phyloP scores from a whole-genome alignment of 2,113 vertebrate species.

The Sinocyclocheilus rhinocerous region DNA sequence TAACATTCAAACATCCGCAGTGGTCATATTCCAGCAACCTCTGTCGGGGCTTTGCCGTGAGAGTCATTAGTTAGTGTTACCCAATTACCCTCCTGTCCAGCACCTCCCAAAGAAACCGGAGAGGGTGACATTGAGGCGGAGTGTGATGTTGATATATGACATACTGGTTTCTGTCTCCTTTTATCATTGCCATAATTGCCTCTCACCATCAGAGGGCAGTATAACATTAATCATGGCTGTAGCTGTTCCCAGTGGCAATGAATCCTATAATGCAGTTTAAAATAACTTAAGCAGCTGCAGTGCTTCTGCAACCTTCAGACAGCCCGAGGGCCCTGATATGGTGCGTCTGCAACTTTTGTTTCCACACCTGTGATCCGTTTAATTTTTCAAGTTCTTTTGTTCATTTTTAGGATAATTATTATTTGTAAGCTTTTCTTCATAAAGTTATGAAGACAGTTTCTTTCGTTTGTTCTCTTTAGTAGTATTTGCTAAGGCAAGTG shows the following conservation, averaged over 20 bases:
- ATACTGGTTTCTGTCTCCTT: slow-evolving; percentile 37
- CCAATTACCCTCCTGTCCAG: slow-evolving; percentile 64
- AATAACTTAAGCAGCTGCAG: slow-evolving; percentile 63
- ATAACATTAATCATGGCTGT: slow-evolving; percentile 52
- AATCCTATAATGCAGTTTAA: slow-evolving; percentile 63
- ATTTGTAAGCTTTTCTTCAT: neutral
- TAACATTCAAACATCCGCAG: slow-evolving; percentile 71
- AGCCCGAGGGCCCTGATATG: slow-evolving; percentile 50
- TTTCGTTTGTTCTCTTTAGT: neutral
- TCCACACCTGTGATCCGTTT: neutral
- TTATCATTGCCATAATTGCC: slow-evolving; percentile 49
- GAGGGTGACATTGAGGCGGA: slow-evolving; percentile 61
- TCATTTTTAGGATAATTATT: neutral
- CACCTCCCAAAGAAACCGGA: slow-evolving; percentile 41
- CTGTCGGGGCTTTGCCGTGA: slow-evolving; percentile 58
- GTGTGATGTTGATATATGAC: slow-evolving; percentile 50
- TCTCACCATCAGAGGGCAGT: slow-evolving; percentile 67
- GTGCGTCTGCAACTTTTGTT: neutral
- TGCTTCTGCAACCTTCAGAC: slow-evolving; percentile 65
- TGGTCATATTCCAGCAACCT: slow-evolving; percentile 55
- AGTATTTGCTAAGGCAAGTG: neutral
- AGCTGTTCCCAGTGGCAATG: slow-evolving; percentile 52
- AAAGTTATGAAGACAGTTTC: neutral
- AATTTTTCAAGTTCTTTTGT: neutral
- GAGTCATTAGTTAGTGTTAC: slow-evolving; percentile 63